A percentile compares a stretch with the other conserved stretches of the same genome.
Evolutionary conservation across 2,888 invertebrate species (phyloP).

Genomic region (Metalampra italica): DNA sequence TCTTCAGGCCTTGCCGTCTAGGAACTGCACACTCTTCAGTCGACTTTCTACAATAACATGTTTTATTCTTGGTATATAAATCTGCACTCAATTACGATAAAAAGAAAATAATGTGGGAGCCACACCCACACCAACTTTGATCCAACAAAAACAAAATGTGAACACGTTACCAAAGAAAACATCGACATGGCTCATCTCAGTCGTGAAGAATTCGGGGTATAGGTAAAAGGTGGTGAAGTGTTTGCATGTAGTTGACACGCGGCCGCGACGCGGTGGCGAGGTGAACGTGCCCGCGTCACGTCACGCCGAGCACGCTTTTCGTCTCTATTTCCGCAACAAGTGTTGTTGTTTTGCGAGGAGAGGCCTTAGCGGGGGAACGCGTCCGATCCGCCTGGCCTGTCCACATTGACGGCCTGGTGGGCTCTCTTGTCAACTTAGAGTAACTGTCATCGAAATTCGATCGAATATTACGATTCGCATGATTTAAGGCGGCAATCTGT

Average conservation of each 20-base stretch:
- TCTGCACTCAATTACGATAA: not conserved
- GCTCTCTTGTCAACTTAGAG: too few species aligned
- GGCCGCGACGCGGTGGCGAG: constrained; percentile 19
- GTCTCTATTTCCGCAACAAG: constrained; percentile 75
- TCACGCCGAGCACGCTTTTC: constrained; percentile 55
- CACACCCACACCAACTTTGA: not conserved
- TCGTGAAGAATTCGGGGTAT: not conserved
- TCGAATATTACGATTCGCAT: too few species aligned
- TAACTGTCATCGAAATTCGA: too few species aligned
- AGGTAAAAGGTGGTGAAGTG: not conserved
- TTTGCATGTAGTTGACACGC: not conserved
- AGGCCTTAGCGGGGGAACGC: constrained; percentile 59
- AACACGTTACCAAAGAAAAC: too few species aligned
- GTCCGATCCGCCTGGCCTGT: constrained; percentile 7
- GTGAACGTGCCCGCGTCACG: constrained; percentile 48
- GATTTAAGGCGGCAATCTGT: too few species aligned
- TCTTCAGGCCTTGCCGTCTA: too few species aligned
- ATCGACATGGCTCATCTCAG: too few species aligned
- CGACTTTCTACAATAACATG: too few species aligned
- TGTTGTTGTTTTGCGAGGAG: constrained; percentile 74
- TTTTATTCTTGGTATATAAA: not conserved
- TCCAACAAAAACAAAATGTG: not conserved
- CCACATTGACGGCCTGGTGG: not conserved
- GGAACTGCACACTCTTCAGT: too few species aligned
- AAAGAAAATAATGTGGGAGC: not conserved